phyloP scores from a whole-genome alignment of 2,888 invertebrate species.

The Spisula solida region DNA sequence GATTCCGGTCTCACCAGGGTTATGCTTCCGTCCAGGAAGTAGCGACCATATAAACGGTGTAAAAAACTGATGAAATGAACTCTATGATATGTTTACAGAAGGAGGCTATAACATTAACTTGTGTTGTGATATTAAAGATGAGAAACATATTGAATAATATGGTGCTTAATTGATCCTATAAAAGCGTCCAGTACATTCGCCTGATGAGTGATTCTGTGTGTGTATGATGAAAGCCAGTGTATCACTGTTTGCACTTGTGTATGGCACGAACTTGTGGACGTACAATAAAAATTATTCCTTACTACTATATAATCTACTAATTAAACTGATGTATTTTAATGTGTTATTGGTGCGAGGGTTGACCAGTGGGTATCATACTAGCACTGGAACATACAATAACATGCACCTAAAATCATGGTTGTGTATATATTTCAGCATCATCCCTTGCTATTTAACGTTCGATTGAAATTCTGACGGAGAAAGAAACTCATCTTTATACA shows the following conservation, averaged over 20 bases:
- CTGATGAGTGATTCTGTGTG: not conserved
- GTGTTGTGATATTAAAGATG: not conserved
- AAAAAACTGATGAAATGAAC: not conserved
- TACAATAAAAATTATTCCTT: not conserved
- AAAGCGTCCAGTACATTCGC: not conserved
- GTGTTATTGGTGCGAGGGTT: no score
- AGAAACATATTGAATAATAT: not conserved
- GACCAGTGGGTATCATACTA: no score
- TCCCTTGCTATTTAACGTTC: no score
- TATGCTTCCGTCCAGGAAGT: slow-evolving; percentile 64
- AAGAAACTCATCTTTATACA: no score
- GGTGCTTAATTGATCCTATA: not conserved
- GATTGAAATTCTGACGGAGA: no score
- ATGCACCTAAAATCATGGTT: no score
- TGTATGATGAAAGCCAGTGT: not conserved
- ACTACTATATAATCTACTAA: not conserved
- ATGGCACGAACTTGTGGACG: not conserved
- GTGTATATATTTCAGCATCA: no score
- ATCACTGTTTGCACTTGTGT: not conserved
- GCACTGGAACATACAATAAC: no score
- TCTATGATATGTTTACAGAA: not conserved
- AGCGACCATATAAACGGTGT: slow-evolving; percentile 46
- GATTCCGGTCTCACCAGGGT: slow-evolving; percentile 56
- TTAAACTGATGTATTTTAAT: no score
- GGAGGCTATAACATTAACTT: no score